Conservation (phyloP, 2,888 invertebrate genomes). For the Lasioglossum malachurum region DNA sequence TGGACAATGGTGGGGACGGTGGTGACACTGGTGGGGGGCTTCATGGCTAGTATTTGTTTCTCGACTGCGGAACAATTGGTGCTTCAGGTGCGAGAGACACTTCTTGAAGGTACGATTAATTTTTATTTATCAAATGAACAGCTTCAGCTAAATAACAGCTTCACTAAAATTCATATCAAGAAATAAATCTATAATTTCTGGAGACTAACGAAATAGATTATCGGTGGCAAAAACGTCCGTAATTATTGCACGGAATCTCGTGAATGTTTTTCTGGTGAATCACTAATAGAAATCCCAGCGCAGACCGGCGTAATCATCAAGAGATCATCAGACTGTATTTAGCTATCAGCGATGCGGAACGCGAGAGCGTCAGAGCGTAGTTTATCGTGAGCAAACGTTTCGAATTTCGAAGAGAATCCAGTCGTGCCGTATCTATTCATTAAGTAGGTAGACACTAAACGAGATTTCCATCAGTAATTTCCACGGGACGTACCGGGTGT, state of each 20-base stretch:
- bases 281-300: background rate
- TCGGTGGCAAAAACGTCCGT: background rate
- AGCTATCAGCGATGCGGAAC: constrained; percentile 21
- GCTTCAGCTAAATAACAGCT: background rate
- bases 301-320: constrained; percentile 8
- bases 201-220: background rate
- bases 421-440: constrained; percentile 77
- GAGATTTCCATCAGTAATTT: constrained; percentile 82
- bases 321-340: constrained; percentile 26
- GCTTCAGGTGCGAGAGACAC: constrained; percentile 28
- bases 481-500: constrained; percentile 63
- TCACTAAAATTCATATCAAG: background rate
- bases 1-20: constrained; percentile 51
- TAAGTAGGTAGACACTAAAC: constrained; percentile 79
- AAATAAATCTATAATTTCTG: background rate
- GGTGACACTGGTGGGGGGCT: constrained; percentile 42
- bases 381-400: constrained; percentile 70
- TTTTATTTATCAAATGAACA: too few relatives aligned
- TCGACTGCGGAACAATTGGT: constrained; percentile 44
- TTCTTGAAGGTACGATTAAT: constrained; percentile 34
- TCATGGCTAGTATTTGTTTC: constrained; percentile 51
- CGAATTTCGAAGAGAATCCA: constrained; percentile 73
- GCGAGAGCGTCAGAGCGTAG: constrained; percentile 31
- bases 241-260: background rate
- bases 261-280: background rate